These are phyloP conservation scores for Drosophila peninsularis DNA, from an alignment of 2,888 invertebrate genomes.

Conservation along the genomic window DNA sequence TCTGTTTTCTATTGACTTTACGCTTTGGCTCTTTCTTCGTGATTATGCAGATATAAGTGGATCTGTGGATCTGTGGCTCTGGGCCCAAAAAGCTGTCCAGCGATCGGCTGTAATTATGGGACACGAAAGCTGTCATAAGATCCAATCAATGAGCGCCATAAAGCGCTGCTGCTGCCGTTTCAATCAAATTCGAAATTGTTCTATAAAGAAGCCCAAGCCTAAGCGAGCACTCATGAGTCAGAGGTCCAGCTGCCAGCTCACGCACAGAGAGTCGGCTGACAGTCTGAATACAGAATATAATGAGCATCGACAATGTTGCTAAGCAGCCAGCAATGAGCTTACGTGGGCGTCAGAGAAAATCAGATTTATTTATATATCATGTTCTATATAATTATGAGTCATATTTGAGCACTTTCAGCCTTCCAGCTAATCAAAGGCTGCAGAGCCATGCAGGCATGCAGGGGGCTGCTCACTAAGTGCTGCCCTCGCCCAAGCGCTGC, in stretches of 20 bases:
- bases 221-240: constrained; percentile 22
- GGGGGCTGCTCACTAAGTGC: neutral
- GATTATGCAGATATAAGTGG: constrained; percentile 38
- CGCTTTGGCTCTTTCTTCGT: constrained; percentile 13
- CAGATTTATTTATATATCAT: neutral
- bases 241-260: neutral
- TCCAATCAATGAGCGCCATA: constrained; percentile 33
- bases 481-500: too few species aligned
- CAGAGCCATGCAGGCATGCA: neutral
- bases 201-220: constrained; percentile 1
- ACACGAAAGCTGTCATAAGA: constrained; percentile 37
- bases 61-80: constrained; percentile 7
- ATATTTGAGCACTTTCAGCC: neutral
- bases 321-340: neutral
- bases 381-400: neutral
- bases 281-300: neutral
- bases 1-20: constrained; percentile 35
- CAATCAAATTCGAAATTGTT: too few species aligned
- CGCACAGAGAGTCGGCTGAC: neutral
- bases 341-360: neutral
- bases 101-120: constrained; percentile 41
- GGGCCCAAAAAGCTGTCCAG: too few species aligned
- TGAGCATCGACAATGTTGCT: constrained; percentile 1
- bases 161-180: constrained; percentile 33
- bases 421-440: neutral